Base-by-base conservation (phyloP, 2,797 vertebrate genomes). In the Diplodus puntazzo region DNA sequence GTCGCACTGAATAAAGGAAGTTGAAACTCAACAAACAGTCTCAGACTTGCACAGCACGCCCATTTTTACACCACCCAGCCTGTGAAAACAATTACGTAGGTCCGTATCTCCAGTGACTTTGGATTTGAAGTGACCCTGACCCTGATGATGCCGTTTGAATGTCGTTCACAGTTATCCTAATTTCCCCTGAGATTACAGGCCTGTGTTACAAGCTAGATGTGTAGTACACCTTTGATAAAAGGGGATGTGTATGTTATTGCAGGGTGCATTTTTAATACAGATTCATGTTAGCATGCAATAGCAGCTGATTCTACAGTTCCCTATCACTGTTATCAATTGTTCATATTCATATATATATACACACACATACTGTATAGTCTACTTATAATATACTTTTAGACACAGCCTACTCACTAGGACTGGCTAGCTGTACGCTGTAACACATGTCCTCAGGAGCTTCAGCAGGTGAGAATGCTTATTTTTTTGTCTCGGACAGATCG, bases 1-100 rank as follows among this genome's bases (percentile, higher is more conserved):
- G 53, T n/a, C n/a, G 7, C 18, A 14, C 52, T 66, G 20, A 59
- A 14, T 27, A 58, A 39, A 75, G n/a, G 34, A 65, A 78, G 52
- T 48, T 18, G 45, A 42, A 62, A 57, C 25, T 18, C 12, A 50
- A 17, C 13, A 13, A 21, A 57, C 34, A 55, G 55, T 34, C 34
- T 49, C 10, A 5, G 34, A 43, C 14, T n/a, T 65, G 7, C 9
- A 0, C 11, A 43, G n/a, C 25, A 4, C 20, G 13, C 30, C 12
- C 0, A 12, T 14, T 57, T 69, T 77, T 23, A 65, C 30, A 25
- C 11, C 21, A 50, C 50, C 21, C 11, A 23, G 50, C 4, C n/a
- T 53, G n/a, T 23, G 50, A 13, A 53, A 53, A 53, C 50, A 53
- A 11, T 53, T 53, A 21, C 14, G 45, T 46, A 16, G 45, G 13